These are phyloP conservation scores for Zelleria hepariella DNA, from an alignment of 2,888 invertebrate species.

Conservation along the genomic window DNA sequence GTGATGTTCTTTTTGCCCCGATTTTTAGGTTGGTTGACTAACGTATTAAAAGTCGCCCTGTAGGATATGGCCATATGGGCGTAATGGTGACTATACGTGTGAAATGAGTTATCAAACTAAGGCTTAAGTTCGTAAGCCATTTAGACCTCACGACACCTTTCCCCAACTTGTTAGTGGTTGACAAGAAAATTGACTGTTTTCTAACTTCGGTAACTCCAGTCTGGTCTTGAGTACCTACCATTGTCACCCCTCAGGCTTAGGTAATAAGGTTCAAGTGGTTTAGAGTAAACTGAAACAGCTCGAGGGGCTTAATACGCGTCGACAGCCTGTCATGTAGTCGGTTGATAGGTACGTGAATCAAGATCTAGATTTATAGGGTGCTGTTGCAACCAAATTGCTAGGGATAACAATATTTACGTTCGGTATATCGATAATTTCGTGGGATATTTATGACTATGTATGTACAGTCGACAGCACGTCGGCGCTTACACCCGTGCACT, in stretches of 20 bases:
- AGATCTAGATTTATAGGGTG: not conserved
- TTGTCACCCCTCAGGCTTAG: not conserved
- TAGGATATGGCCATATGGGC: too few species aligned
- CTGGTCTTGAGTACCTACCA: not conserved
- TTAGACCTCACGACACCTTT: conserved; percentile 4
- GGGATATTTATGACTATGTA: too few species aligned
- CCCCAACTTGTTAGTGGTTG: conserved; percentile 5
- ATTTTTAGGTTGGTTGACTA: too few species aligned
- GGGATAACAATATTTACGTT: not conserved
- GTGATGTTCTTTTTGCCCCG: too few species aligned
- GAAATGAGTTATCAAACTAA: not conserved
- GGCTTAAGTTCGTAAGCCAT: not conserved
- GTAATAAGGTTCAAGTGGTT: not conserved
- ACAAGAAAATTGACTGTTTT: conserved; percentile 6
- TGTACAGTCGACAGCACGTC: too few species aligned
- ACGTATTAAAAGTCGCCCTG: too few species aligned
- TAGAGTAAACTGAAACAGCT: not conserved
- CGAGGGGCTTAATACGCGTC: not conserved
- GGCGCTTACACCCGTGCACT: too few species aligned
- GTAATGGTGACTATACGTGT: too few species aligned
- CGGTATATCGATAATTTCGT: too few species aligned
- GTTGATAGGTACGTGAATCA: not conserved
- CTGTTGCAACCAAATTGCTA: not conserved
- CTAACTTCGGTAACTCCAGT: not conserved
- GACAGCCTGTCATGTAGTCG: not conserved